Evolutionary conservation across 1,140 invertebrate species (phyloP), one percentile per base, ranked within the genome.

Genomic region (Bactericera cockerelli): DNA sequence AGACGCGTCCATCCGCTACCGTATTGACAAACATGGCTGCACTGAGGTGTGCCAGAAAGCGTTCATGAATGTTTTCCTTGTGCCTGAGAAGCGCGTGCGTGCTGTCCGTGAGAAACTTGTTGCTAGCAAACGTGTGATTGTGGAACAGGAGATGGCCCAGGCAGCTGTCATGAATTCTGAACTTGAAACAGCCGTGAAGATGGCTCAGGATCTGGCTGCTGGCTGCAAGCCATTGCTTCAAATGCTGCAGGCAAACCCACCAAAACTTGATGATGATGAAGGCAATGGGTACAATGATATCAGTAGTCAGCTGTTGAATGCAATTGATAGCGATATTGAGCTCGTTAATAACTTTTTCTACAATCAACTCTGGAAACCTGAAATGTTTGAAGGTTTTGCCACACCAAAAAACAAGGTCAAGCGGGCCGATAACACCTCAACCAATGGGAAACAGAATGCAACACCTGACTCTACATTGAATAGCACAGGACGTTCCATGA

Each of bases 301-400:
- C 22, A 49, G 22, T 25, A 57, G 62, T 21, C 59, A 63, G 26
- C 55, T 65, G 16, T 42, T 65, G 49, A 60, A 57, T 26, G 62
- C 65, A 2, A 65, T 65, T 31, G 63, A 63, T 33, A 61, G 63
- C 59, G 73, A 76, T 61, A 70, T 75, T 25, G 71, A 71, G 26
- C 71, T 76, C 59, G 75, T 77, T 21, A 72, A 75, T 62, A 74
- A 75, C 61, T 78, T 78, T 64, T 78, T 78, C 67, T 70, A 69
- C 26, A 75, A 78, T 66, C 76, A 78, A 65, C 66, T 78, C 26
- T 78, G 76, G 76, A 77, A 76, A 67, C 76, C 75, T 22, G 76
- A 78, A 65, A 75, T 76, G 60, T 76, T 76, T 38, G 65, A 59
- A 31, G n/a, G 4, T 2, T 28, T 26, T n/a, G 6, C 2, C 2